Conservation (phyloP, 2,888 invertebrate genomes). For the Aquatica leii region DNA sequence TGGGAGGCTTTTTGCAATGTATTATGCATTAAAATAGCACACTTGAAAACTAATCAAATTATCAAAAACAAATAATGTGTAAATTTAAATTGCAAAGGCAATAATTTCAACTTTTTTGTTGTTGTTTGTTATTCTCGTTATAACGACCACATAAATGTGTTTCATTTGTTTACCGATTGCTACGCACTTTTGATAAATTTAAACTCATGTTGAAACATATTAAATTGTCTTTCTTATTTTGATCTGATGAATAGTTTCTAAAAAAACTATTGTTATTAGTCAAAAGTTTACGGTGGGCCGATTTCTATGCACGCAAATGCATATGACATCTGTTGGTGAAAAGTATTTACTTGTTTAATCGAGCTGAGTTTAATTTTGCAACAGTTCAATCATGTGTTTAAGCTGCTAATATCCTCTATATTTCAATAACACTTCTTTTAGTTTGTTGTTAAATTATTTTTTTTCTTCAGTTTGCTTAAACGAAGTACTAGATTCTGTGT, state of each 20-base stretch:
- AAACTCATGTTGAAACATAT: too few species aligned
- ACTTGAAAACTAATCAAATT: neutral
- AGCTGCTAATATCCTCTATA: too few species aligned
- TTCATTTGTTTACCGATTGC: neutral
- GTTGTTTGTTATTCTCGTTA: neutral
- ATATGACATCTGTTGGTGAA: too few species aligned
- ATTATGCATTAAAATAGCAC: neutral
- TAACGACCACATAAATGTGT: neutral
- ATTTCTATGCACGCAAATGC: neutral
- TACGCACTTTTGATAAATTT: neutral
- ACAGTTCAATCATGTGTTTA: too few species aligned
- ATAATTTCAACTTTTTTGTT: neutral
- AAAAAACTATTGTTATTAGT: neutral
- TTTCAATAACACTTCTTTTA: too few species aligned
- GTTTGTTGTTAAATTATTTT: too few species aligned
- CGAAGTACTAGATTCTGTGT: too few species aligned
- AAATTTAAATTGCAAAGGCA: neutral
- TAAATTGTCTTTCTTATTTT: neutral
- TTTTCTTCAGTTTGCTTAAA: too few species aligned
- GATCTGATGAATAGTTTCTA: neutral
- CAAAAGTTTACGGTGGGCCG: too few species aligned
- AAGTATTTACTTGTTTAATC: too few species aligned
- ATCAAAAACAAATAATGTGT: neutral
- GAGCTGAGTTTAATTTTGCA: too few species aligned
- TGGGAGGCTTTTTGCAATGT: neutral